These are phyloP conservation scores for Temnothorax unifasciatus DNA, from an alignment of 2,888 invertebrate genomes.

Conservation along the genomic window DNA sequence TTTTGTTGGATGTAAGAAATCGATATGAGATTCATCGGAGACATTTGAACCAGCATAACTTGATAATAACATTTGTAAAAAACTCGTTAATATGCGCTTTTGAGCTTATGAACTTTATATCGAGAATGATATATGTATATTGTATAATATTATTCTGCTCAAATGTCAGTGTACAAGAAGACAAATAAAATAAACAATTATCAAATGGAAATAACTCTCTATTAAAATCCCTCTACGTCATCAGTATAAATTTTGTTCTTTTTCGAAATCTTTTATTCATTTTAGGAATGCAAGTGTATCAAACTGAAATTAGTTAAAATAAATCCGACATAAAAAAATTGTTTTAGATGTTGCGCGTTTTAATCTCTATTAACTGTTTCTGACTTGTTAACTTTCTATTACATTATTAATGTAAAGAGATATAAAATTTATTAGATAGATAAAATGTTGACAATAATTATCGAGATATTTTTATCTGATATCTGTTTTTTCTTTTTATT, in stretches of 20 bases:
- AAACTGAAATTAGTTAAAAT: constrained; percentile 8
- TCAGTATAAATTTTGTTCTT: not conserved
- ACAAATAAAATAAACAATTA: not conserved
- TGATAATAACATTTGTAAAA: not conserved
- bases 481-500: not conserved
- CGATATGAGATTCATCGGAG: not conserved
- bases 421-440: not conserved
- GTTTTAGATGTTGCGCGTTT: not conserved
- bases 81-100: not conserved
- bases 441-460: constrained; percentile 12
- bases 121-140: not conserved
- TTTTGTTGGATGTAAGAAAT: constrained; percentile 12
- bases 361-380: not conserved
- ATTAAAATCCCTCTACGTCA: not conserved
- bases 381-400: not conserved
- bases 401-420: constrained; percentile 9
- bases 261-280: not conserved
- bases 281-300: not conserved
- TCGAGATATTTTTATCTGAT: constrained; percentile 13
- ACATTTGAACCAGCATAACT: not conserved
- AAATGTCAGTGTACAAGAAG: constrained; percentile 5
- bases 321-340: not conserved
- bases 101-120: constrained; percentile 8
- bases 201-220: not conserved
- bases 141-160: not conserved